A percentile compares a stretch with the other conserved stretches of the same genome.
phyloP scores from a whole-genome alignment of 1,140 invertebrate species.

The Tetramorium parvispinum region DNA sequence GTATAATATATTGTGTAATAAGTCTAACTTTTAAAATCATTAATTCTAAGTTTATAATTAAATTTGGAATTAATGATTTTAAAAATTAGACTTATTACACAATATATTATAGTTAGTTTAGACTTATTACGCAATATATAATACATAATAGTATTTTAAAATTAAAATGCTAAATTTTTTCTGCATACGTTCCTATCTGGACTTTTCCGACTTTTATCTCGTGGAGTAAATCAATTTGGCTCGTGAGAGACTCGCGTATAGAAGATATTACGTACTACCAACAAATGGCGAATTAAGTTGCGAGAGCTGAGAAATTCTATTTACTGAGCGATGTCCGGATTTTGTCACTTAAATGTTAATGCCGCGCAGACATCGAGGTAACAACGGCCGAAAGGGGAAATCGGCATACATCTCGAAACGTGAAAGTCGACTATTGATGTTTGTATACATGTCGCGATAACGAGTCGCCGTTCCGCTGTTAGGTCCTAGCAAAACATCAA shows the following conservation, averaged over 20 bases:
- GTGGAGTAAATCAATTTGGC: background rate
- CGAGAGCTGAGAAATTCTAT: background rate
- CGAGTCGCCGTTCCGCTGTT: background rate
- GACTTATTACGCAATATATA: no score
- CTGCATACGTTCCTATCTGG: no score
- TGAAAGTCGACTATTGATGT: conserved; percentile 38
- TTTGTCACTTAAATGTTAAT: background rate
- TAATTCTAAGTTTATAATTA: no score
- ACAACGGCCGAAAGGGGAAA: background rate
- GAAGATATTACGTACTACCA: background rate
- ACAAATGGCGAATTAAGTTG: background rate
- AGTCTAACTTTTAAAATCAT: no score
- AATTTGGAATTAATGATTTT: no score
- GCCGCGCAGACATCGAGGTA: background rate
- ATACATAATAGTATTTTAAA: no score
- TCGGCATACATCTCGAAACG: background rate
- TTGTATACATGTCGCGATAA: background rate
- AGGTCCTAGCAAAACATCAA: background rate
- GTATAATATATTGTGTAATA: no score
- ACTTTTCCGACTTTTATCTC: no score
- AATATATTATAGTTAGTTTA: no score
- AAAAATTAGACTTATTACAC: no score
- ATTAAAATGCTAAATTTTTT: no score
- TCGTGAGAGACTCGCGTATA: background rate
- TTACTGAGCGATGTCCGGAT: background rate